Evolutionary conservation across 2,797 vertebrate species (phyloP), one percentile per base, ranked within the genome.

Genomic region (Pangasius sanitwongsei): DNA sequence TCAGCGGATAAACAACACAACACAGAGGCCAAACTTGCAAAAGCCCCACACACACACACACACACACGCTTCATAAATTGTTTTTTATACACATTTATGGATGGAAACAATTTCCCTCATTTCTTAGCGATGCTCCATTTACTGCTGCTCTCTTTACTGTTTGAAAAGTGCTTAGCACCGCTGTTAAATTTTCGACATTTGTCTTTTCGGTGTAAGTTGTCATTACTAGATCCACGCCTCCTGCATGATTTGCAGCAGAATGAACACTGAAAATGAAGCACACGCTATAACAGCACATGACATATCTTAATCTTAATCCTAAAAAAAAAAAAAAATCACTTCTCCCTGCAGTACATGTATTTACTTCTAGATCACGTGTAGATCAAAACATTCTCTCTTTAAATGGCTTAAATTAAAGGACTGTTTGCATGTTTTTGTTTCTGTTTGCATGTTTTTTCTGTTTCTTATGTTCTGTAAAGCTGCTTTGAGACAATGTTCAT

Each of bases 1-100:
- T 59, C 34, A 34, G 80, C 16, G 80, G 57, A 83, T 41, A 61
- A 83, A 83, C 80, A 83, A 61, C 80, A 82, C 55, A 83, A 37
- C 57, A 83, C 34, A 4, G 53, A 55, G 50, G n/a, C 6, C 50
- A 78, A 8, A 2, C n/a, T 55, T 34, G 25, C 3, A 57, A 59
- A 81, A 37, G 31, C 16, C 31, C 12, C 11, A 59, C 80, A 15
- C 50, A 48, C 41, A 44, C 72, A 48, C 72, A 28, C 41, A 48
- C 20, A 75, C 72, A 34, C 65, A 70, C 67, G 7, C 37, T 41
- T 72, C 6, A 44, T 48, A 12, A 48, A 13, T 25, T 74, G 37
- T 37, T 41, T 41, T 44, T 23, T 74, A 44, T 25, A 25, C 23
- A 75, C 9, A 48, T 18, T 12, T 25, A 25, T 74, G 18, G 34